phyloP scores from a whole-genome alignment of 2,797 vertebrate species.

The Scolopax bukidnonensis region DNA sequence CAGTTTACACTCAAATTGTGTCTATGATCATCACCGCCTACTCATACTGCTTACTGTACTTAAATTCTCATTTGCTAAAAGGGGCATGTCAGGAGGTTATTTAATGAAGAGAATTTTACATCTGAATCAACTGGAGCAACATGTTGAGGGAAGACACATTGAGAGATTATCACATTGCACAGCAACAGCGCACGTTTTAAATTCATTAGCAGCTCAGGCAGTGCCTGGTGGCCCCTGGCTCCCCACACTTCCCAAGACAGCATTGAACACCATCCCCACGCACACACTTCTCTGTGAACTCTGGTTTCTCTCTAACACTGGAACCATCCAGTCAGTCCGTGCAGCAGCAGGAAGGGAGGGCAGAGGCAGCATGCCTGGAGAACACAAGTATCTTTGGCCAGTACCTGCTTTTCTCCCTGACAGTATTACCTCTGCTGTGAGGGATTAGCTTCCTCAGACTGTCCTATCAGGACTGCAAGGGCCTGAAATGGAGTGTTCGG shows the following conservation, averaged over 20 bases:
- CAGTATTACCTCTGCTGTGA: background rate
- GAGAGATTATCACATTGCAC: rapidly evolving
- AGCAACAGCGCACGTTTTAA: background rate
- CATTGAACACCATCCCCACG: no score
- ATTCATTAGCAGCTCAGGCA: background rate
- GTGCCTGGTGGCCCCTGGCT: background rate
- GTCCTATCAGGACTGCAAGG: background rate
- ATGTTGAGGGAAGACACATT: background rate
- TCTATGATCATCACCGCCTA: background rate
- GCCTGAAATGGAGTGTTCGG: background rate
- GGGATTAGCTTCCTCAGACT: background rate
- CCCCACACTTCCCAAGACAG: background rate
- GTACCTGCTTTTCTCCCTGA: background rate
- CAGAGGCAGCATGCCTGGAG: background rate
- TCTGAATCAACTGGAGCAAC: background rate
- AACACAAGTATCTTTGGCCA: background rate
- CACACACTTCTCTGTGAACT: background rate
- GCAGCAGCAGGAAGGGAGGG: background rate
- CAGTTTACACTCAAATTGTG: background rate
- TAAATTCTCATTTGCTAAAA: background rate
- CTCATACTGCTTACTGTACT: background rate
- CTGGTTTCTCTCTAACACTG: background rate
- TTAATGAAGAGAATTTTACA: background rate
- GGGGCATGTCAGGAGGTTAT: background rate
- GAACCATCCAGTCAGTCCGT: rapidly evolving